These are phyloP conservation scores for Tetragonula clypearis DNA, from an alignment of 1,140 invertebrate genomes.

Conservation along the genomic window DNA sequence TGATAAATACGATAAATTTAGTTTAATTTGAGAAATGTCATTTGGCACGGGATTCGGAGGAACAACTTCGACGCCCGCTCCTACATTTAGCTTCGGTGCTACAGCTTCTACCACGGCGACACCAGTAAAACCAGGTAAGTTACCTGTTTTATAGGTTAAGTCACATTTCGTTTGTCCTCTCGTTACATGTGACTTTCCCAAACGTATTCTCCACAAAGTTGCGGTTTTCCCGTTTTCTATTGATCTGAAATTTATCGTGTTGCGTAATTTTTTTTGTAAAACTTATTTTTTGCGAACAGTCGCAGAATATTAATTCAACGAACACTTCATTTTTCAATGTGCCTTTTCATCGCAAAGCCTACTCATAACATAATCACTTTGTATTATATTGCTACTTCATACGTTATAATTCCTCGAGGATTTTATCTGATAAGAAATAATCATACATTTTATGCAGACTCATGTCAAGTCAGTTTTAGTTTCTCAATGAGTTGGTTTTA, in stretches of 20 bases:
- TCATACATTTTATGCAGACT: background rate
- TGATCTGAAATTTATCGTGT: too few species aligned
- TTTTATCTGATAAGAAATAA: background rate
- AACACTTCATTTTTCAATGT: background rate
- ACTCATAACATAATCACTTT: background rate
- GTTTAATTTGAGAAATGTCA: slow-evolving; percentile 70
- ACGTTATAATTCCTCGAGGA: too few species aligned
- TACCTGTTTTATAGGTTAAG: slow-evolving; percentile 64
- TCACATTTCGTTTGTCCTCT: slow-evolving; percentile 14
- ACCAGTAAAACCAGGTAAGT: slow-evolving; percentile 76
- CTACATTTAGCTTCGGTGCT: slow-evolving; percentile 74
- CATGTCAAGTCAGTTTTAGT: background rate
- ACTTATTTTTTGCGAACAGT: background rate
- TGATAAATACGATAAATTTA: background rate
- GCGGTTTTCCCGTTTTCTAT: background rate
- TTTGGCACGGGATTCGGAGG: slow-evolving; percentile 76
- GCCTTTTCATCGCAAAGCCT: background rate
- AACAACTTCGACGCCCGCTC: slow-evolving; percentile 67
- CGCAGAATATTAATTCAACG: background rate
- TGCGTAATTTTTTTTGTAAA: background rate
- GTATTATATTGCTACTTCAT: background rate
- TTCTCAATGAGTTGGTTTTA: slow-evolving; percentile 32
- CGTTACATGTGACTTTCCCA: slow-evolving; percentile 9
- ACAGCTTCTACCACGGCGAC: slow-evolving; percentile 71
- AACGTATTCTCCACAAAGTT: background rate